Conservation (phyloP, 2,113 vertebrate species). For the Cygnus buccinator region DNA sequence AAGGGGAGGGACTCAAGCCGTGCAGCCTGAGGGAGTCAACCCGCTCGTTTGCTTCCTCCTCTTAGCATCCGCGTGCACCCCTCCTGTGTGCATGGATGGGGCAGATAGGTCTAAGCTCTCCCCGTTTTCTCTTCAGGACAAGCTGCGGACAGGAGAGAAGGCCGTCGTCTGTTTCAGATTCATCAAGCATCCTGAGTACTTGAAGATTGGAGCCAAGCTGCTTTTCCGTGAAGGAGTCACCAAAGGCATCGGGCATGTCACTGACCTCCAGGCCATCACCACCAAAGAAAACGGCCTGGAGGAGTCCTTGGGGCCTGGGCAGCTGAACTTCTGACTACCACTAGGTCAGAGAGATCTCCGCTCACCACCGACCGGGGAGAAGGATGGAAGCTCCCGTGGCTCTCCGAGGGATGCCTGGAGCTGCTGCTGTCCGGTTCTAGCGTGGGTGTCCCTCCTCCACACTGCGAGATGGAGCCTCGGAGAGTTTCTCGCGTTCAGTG, state of each 20-base stretch:
- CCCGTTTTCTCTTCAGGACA: slow-evolving; percentile 81
- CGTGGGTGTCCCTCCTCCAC: neutral
- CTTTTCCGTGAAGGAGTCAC: slow-evolving; percentile 96
- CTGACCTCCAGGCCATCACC: slow-evolving; percentile 87
- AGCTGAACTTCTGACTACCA: slow-evolving; percentile 76
- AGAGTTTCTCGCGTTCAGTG: neutral
- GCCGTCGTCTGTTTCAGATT: slow-evolving; percentile 95
- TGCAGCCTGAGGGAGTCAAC: neutral
- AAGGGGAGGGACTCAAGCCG: neutral
- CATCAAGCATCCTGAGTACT: slow-evolving; percentile 97
- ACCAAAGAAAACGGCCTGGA: slow-evolving; percentile 73
- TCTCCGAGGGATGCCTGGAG: slow-evolving; percentile 11
- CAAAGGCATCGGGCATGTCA: slow-evolving; percentile 97
- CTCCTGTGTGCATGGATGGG: neutral
- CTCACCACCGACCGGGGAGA: slow-evolving; percentile 27
- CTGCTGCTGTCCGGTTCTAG: slow-evolving; percentile 41
- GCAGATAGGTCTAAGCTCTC: neutral
- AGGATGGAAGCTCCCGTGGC: neutral
- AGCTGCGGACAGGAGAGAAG: slow-evolving; percentile 95
- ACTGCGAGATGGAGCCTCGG: slow-evolving; percentile 38
- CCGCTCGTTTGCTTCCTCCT: neutral
- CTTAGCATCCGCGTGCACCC: neutral
- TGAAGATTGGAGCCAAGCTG: slow-evolving; percentile 95
- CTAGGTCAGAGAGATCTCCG: slow-evolving; percentile 41
- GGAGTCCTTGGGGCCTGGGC: slow-evolving; percentile 65